These are phyloP conservation scores for Mastacembelus armatus DNA, from an alignment of 2,797 vertebrate species.

Conservation along the genomic window DNA sequence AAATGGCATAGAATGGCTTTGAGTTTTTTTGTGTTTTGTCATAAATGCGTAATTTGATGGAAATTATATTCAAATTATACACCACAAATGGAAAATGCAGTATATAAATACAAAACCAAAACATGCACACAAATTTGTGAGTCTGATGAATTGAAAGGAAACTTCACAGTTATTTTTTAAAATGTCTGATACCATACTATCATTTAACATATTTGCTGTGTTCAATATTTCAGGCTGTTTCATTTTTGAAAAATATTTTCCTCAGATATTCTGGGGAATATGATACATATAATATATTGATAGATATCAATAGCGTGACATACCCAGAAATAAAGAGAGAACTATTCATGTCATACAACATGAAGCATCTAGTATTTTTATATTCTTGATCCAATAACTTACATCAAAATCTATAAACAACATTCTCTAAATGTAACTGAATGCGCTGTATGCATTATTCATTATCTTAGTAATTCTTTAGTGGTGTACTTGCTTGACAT, in stretches of 20 bases:
- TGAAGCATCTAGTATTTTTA: neutral
- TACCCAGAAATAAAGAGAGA: neutral
- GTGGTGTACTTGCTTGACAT: neutral
- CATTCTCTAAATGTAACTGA: neutral
- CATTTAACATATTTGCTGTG: too few relatives aligned
- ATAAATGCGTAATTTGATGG: neutral
- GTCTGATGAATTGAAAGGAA: too few relatives aligned
- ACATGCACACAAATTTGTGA: neutral
- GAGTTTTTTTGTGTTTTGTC: neutral
- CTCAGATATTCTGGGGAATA: too few relatives aligned
- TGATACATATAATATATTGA: neutral
- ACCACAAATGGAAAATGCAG: neutral
- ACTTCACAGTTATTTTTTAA: too few relatives aligned
- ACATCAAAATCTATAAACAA: neutral
- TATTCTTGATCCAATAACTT: neutral
- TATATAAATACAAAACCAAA: neutral
- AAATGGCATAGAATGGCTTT: too few relatives aligned
- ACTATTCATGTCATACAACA: neutral
- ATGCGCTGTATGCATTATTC: constrained; percentile 11
- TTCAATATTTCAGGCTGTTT: too few relatives aligned
- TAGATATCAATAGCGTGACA: neutral
- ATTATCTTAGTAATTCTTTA: neutral
- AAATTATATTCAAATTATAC: neutral
- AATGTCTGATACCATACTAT: too few relatives aligned
- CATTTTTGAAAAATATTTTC: too few relatives aligned